These are phyloP conservation scores for Progne subis DNA, from an alignment of 2,113 vertebrate genomes.

Conservation along the genomic window DNA sequence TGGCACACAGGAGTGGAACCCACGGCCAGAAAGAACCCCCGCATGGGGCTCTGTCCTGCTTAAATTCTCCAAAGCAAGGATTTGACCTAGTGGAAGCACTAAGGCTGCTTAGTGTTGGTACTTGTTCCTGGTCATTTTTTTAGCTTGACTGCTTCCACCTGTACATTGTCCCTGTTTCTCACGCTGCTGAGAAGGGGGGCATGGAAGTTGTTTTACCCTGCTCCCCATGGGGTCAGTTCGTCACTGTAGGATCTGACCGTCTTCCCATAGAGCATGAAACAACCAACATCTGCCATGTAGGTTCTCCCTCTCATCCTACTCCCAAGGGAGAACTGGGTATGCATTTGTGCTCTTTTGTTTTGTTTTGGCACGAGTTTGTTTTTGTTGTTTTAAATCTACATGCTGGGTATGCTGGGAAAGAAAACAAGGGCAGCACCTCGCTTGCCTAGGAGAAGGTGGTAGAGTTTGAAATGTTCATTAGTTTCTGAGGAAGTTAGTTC, in stretches of 20 bases:
- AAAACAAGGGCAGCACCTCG: not conserved
- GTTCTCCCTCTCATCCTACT: not conserved
- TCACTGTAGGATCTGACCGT: not conserved
- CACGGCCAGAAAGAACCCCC: not conserved
- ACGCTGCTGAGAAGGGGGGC: not conserved
- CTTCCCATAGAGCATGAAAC: not conserved
- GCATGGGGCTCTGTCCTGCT: not conserved
- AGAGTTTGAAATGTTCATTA: not conserved
- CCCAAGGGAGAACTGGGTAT: not conserved
- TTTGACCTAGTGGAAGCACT: not conserved
- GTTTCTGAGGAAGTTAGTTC: not conserved
- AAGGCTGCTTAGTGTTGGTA: not conserved
- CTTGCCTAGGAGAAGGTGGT: not conserved
- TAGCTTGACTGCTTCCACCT: not conserved
- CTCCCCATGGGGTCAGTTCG: not conserved
- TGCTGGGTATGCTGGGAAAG: not conserved
- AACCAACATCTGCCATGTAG: not conserved
- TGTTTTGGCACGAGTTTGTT: conserved; percentile 15
- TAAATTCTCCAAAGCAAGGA: not conserved
- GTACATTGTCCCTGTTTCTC: accelerated
- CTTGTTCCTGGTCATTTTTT: not conserved
- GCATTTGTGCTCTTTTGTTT: not conserved
- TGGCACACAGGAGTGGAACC: not conserved
- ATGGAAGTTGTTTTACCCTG: not conserved
- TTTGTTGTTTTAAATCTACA: conserved; percentile 17